These are phyloP conservation scores for Cataglyphis albicans DNA, from an alignment of 2,888 invertebrate species.

Conservation along the genomic window DNA sequence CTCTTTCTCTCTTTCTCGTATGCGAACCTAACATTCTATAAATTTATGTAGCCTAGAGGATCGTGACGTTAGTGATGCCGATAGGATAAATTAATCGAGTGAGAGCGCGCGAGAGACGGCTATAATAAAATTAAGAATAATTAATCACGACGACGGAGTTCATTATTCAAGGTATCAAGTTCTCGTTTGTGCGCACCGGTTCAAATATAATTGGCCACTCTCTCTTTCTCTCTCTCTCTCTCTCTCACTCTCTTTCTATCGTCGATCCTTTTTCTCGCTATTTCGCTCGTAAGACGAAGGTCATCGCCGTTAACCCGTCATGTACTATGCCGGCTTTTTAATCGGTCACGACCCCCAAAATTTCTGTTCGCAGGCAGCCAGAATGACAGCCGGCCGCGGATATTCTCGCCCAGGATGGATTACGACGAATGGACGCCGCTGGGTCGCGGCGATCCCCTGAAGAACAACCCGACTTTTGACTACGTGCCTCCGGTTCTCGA, in stretches of 20 bases:
- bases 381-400: constrained; percentile 78
- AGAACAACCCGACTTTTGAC: constrained; percentile 94
- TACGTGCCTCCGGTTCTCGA: constrained; percentile 94
- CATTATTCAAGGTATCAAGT: constrained; percentile 55
- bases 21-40: constrained; percentile 42
- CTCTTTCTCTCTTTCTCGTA: constrained; percentile 7
- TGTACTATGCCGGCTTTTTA: constrained; percentile 26
- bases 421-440: constrained; percentile 95
- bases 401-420: constrained; percentile 92
- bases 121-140: constrained; percentile 61
- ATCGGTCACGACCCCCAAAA: constrained; percentile 37
- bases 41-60: constrained; percentile 51
- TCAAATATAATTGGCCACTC: constrained; percentile 52
- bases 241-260: neutral
- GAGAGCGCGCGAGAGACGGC: constrained; percentile 31
- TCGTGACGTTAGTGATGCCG: constrained; percentile 43
- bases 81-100: constrained; percentile 61
- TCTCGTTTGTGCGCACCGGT: constrained; percentile 43
- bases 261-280: neutral
- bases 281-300: neutral
- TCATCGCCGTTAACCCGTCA: neutral
- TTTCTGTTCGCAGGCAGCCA: constrained; percentile 74
- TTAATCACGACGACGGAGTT: constrained; percentile 56
- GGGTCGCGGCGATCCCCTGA: constrained; percentile 93
- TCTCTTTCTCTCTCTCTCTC: constrained; percentile 26